Base-by-base conservation (phyloP, 2,113 vertebrate genomes). In the Microcebus murinus region DNA sequence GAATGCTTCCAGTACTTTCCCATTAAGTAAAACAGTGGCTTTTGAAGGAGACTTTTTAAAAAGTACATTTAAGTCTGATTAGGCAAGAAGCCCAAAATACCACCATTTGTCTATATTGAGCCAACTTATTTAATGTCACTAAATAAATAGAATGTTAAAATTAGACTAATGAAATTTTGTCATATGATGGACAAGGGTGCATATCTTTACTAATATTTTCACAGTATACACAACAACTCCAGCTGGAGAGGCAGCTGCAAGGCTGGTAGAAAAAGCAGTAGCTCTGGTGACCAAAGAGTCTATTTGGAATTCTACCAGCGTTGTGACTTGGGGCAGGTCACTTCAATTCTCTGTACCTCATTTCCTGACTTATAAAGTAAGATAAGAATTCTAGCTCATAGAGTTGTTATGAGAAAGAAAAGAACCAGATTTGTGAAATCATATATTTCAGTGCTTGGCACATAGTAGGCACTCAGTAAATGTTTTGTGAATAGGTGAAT, bases 91-190 rank as follows among this genome's bases (percentile, higher is more conserved):
- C 45, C 84, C 8, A 29, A 93, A 83, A 52, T 27, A 89, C 52
- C 31, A 86, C 48, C 25, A 48, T 96, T 88, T 91, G 93, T 94
- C 93, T 93, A 83, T 95, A 96, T 29, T 95, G 77, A 95, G 82
- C 52, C 36, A 84, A 81, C 31, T 82, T 74, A 95, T 91, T 94
- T 67, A 86, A 74, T 79, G 67, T 67, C 71, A 95, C 65, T 95
- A 93, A 93, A 88, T 95, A 96, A 95, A 83, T 39, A 94, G 77
- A 10, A 34, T 93, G 55, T 79, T 63, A 95, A 96, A 96, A 95
- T 86, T 86, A 94, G 71, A 77, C 73, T 73, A 83, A 83, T 80
- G 50, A 91, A 95, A 89, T 70, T 42, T 29, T 73, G 39, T 80
- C 89, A 61, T 89, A 42, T 96, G 93, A 89, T 36, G 82, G 67